These are phyloP conservation scores for Temnothorax rugatulus DNA, from an alignment of 2,888 invertebrate genomes.

Conservation along the genomic window DNA sequence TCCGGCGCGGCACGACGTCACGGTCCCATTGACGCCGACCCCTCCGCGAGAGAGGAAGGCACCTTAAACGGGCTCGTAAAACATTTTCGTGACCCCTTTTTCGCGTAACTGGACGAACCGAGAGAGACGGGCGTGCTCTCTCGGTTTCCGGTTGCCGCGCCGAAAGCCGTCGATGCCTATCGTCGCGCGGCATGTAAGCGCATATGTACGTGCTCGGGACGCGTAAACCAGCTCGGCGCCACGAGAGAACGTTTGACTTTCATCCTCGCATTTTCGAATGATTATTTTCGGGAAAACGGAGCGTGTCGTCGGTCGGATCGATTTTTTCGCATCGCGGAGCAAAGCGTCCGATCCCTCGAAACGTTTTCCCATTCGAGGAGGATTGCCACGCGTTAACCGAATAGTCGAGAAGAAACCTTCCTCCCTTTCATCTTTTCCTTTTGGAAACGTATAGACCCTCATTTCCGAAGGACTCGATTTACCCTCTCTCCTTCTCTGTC, in stretches of 20 bases:
- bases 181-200: conserved; percentile 50
- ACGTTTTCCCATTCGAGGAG: conserved; percentile 5
- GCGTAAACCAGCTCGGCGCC: conserved; percentile 25
- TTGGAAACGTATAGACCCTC: background rate
- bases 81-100: conserved; percentile 78
- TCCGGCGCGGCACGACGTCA: conserved; percentile 83
- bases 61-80: conserved; percentile 75
- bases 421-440: conserved; percentile 7
- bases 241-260: background rate
- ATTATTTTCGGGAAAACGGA: background rate
- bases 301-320: background rate
- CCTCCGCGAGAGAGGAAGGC: conserved; percentile 61
- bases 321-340: conserved; percentile 6
- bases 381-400: background rate
- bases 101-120: conserved; percentile 68
- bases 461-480: conserved; percentile 6
- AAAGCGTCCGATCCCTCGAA: conserved; percentile 7
- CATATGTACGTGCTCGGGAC: conserved; percentile 39
- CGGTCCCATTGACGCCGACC: conserved; percentile 83
- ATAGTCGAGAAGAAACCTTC: background rate
- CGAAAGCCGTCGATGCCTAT: conserved; percentile 67
- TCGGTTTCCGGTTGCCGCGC: conserved; percentile 69
- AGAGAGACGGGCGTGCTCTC: conserved; percentile 60
- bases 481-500: background rate
- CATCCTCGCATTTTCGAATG: background rate